phyloP scores from a whole-genome alignment of 2,888 invertebrate genomes.

The Andrena trimmerana region DNA sequence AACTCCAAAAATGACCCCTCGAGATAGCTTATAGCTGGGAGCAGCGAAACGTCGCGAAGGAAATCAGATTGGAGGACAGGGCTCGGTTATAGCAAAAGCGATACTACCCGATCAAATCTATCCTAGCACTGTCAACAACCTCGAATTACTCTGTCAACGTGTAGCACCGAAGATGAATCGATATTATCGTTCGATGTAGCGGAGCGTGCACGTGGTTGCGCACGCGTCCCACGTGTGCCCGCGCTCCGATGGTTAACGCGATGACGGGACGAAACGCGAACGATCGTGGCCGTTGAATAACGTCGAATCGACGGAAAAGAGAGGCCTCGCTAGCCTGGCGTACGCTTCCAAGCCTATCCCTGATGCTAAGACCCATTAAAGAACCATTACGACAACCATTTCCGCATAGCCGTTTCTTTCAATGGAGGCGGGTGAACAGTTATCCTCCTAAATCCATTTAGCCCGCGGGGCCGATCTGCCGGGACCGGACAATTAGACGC shows the following conservation, averaged over 20 bases:
- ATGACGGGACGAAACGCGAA: constrained; percentile 31
- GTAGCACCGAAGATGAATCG: constrained; percentile 53
- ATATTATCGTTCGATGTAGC: constrained; percentile 59
- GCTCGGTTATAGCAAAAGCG: neutral
- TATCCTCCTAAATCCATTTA: constrained; percentile 15
- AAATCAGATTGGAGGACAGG: neutral
- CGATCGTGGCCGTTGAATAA: neutral
- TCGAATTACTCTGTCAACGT: constrained; percentile 46
- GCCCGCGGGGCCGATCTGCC: neutral
- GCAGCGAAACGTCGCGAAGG: neutral
- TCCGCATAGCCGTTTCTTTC: constrained; percentile 48
- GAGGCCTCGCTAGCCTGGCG: neutral
- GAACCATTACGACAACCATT: constrained; percentile 48
- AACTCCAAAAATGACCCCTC: neutral
- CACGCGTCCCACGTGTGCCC: constrained; percentile 68
- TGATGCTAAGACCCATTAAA: constrained; percentile 46
- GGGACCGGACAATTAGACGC: constrained; percentile 56
- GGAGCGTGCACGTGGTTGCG: constrained; percentile 63
- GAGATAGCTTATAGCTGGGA: neutral
- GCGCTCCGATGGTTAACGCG: constrained; percentile 47
- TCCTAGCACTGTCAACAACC: neutral
- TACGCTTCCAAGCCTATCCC: neutral
- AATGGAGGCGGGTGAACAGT: constrained; percentile 23
- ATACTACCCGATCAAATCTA: constrained; percentile 1
- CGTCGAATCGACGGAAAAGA: constrained; percentile 9